Percentiles rank a stretch among this genome's conserved stretches.
Conservation (phyloP, 2,113 vertebrate genomes). For the Colossoma macropomum region DNA sequence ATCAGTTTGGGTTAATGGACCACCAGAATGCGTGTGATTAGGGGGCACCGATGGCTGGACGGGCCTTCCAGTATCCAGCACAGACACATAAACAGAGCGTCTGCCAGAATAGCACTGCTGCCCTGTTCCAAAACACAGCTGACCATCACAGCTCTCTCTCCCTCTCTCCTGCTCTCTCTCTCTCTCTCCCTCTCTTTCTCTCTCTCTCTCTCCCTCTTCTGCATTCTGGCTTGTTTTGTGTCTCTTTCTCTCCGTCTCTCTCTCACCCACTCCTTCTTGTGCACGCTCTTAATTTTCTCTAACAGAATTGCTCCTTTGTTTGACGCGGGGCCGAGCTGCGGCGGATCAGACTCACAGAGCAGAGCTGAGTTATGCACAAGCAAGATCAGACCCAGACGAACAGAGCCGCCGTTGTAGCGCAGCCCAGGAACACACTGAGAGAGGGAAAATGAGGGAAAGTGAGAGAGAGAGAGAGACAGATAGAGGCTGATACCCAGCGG, state of each 20-base stretch:
- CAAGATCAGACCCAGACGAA: slow-evolving; percentile 39
- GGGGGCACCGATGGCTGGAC: slow-evolving; percentile 20
- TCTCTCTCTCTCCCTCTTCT: no score
- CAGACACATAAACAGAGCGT: slow-evolving; percentile 1
- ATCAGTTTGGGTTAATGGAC: slow-evolving; percentile 63
- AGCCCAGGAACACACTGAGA: slow-evolving; percentile 24
- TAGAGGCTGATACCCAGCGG: background rate
- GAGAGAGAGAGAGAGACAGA: background rate
- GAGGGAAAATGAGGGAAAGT: background rate
- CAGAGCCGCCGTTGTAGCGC: slow-evolving; percentile 48
- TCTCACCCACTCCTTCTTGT: slow-evolving; percentile 32
- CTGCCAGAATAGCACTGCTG: slow-evolving; percentile 74
- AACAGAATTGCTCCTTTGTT: slow-evolving; percentile 66
- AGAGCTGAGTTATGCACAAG: slow-evolving; percentile 50
- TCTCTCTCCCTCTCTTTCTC: no score
- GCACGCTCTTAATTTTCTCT: slow-evolving; percentile 44
- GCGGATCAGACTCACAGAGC: slow-evolving; percentile 50
- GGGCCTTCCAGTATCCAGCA: slow-evolving; percentile 49
- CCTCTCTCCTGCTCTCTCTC: no score
- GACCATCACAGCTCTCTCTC: no score
- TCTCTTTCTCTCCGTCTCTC: slow-evolving; percentile 56
- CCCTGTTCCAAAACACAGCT: background rate
- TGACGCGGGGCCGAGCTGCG: slow-evolving; percentile 41
- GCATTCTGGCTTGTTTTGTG: no score
- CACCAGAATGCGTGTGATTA: slow-evolving; percentile 64